These are phyloP conservation scores for Phaethon lepturus DNA, from an alignment of 2,113 vertebrate genomes.

Conservation along the genomic window DNA sequence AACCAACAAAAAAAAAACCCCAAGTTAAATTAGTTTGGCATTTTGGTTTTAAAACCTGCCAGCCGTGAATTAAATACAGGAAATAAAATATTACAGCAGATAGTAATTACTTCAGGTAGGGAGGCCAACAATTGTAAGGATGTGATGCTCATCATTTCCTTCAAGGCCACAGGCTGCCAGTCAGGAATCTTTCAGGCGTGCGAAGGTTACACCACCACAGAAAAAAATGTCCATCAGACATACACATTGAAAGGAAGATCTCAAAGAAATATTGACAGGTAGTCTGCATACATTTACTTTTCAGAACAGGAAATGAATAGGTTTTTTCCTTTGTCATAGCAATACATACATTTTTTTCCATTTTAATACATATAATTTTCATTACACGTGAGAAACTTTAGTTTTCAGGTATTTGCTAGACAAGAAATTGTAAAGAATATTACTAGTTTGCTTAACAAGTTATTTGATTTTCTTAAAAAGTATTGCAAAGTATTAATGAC, in stretches of 20 bases:
- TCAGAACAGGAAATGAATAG: not conserved
- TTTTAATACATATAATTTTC: not conserved
- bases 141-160: not conserved
- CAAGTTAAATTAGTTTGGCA: not conserved
- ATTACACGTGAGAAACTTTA: not conserved
- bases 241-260: not conserved
- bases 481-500: not conserved
- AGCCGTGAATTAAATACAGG: not conserved
- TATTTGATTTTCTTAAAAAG: not conserved
- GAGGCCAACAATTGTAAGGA: not conserved
- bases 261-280: not conserved
- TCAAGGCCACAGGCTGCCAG: not conserved
- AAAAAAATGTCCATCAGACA: not conserved
- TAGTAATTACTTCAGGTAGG: fast-evolving
- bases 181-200: not conserved
- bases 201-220: not conserved
- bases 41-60: not conserved
- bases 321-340: not conserved
- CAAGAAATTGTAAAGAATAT: not conserved
- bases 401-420: not conserved
- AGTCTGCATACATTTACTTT: not conserved
- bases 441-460: not conserved
- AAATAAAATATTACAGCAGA: not conserved
- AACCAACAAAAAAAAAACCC: not conserved
- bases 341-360: not conserved